Evolutionary conservation across 2,888 invertebrate species (phyloP), one percentile per base, ranked within the genome.

Genomic region (Sesia bembeciformis): DNA sequence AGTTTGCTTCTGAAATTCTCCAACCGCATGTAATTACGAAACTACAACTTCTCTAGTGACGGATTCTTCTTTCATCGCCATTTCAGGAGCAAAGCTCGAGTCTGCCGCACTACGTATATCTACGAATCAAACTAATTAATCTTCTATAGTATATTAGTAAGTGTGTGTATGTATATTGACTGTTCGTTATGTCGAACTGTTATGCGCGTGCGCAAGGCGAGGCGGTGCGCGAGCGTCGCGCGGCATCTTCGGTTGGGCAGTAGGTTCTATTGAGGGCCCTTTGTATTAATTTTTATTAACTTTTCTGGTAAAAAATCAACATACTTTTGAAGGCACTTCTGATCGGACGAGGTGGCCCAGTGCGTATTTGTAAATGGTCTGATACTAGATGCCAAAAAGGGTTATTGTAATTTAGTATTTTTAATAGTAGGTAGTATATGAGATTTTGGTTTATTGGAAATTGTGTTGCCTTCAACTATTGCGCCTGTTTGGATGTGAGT

Each of bases 291-390:
- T 93, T 93, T 91, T 91, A 89, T 90, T 74, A 83, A 74, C 81
- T 90, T 92, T 92, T 93, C 92, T 93, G 92, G 93, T 94, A 94
- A 94, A 95, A 95, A 95, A 93, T 92, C 93, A 94, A 94, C 92
- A 93, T 78, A 49, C 8, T 70, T 86, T 92, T 94, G 96, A 96
- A 96, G 96, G 96, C 96, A 96, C 96, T 95, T 96, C 93, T 93
- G 94, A 94, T 94, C 95, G 95, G 96, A 96, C 96, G 95, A 94
- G 93, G 92, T 93, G 95, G 95, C 95, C 95, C 95, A 94, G 93
- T 94, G 93, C 91, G 89, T 68, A 72, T 77, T 69, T 55, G 38
- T 49, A 58, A 52, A 59, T 62, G 38, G 50, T 46, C 8, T 50
- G 50, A 50, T 7, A 23, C 23, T 23, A 39, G 4, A 8, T 49